phyloP scores from a whole-genome alignment of 2,797 vertebrate species.

The Sylvilagus floridanus region DNA sequence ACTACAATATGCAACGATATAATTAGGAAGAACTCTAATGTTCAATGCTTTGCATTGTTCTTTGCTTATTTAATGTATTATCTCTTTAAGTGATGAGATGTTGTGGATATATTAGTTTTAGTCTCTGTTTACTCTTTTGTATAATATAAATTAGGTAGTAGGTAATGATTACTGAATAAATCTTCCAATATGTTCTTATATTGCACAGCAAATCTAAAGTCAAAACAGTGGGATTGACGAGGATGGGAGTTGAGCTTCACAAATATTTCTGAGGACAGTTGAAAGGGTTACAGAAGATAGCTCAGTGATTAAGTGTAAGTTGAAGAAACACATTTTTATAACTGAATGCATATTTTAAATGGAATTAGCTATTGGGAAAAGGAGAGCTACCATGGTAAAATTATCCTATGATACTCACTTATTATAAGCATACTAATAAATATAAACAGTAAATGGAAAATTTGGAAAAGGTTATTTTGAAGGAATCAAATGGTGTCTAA shows the following conservation, averaged over 20 bases:
- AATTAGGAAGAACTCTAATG: background rate
- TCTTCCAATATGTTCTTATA: background rate
- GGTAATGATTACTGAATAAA: background rate
- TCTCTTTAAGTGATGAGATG: background rate
- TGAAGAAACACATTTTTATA: slow-evolving; percentile 1
- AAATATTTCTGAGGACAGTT: slow-evolving; percentile 21
- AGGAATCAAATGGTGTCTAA: background rate
- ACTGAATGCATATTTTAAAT: background rate
- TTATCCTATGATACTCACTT: background rate
- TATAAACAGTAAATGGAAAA: background rate
- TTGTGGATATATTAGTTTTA: background rate
- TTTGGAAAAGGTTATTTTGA: slow-evolving; percentile 29
- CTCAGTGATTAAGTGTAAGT: background rate
- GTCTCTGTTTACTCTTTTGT: slow-evolving; percentile 22
- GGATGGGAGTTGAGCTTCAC: background rate
- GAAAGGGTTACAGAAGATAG: background rate
- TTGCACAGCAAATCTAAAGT: background rate
- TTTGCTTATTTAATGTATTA: slow-evolving; percentile 12
- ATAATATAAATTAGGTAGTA: background rate
- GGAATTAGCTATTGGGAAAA: background rate
- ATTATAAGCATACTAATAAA: slow-evolving; percentile 14
- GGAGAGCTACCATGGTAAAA: background rate
- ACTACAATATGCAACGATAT: background rate
- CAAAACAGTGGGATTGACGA: background rate
- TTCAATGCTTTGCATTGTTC: background rate